Evolutionary conservation across 2,113 vertebrate genomes (phyloP).

Genomic region (Hystrix brachyura): DNA sequence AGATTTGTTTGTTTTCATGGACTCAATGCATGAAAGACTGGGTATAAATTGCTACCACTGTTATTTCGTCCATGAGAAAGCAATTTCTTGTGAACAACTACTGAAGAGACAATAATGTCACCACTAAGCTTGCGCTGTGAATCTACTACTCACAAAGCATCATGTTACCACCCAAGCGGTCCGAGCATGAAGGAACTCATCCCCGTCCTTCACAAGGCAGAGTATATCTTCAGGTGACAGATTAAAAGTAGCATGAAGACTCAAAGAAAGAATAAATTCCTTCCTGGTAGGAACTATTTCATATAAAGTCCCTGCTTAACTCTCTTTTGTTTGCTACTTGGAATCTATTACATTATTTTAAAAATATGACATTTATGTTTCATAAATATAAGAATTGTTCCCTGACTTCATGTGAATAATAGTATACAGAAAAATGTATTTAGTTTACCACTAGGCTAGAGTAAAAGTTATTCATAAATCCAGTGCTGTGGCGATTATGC

Average conservation of each 20-base stretch:
- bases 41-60: background rate
- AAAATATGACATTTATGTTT: background rate
- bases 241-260: background rate
- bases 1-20: background rate
- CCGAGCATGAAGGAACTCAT: background rate
- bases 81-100: background rate
- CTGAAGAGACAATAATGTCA: background rate
- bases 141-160: background rate
- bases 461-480: background rate
- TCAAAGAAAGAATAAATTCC: background rate
- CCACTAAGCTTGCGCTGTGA: background rate
- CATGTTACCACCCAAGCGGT: background rate
- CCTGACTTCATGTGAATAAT: background rate
- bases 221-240: background rate
- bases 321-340: background rate
- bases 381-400: background rate
- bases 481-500: background rate
- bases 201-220: background rate
- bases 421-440: background rate
- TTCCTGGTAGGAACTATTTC: background rate
- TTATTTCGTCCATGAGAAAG: background rate
- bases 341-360: background rate
- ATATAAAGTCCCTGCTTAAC: background rate
- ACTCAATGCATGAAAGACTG: background rate
- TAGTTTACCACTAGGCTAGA: background rate